A percentile compares a stretch with the other conserved stretches of the same genome.
Evolutionary conservation across 2,888 invertebrate species (phyloP).

Genomic region (Osmoderma eremita): DNA sequence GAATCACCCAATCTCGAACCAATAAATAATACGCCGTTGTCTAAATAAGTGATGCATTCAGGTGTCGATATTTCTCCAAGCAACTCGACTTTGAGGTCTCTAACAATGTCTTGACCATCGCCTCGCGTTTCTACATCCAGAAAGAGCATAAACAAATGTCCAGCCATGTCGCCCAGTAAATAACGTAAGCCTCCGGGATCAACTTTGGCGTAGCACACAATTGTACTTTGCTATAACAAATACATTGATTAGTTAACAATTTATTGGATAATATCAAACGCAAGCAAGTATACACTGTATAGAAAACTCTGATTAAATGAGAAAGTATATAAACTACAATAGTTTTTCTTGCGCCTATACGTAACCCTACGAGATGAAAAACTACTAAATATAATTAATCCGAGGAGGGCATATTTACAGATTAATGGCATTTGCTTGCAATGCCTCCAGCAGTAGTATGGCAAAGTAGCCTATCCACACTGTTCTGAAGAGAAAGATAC

Average conservation of each 20-base stretch:
- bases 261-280: too few relatives aligned
- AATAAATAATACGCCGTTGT: slow-evolving; percentile 97
- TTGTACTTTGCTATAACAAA: slow-evolving; percentile 81
- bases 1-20: slow-evolving; percentile 98
- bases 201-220: slow-evolving; percentile 93
- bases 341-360: too few relatives aligned
- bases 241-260: background rate
- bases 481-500: too few relatives aligned
- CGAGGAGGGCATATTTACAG: too few relatives aligned
- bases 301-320: too few relatives aligned
- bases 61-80: slow-evolving; percentile 93
- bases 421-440: too few relatives aligned
- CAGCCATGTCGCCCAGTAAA: slow-evolving; percentile 93
- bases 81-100: slow-evolving; percentile 92
- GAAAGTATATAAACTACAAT: too few relatives aligned
- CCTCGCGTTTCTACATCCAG: slow-evolving; percentile 84
- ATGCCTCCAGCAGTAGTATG: too few relatives aligned
- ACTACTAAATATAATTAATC: too few relatives aligned
- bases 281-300: too few relatives aligned
- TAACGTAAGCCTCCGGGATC: slow-evolving; percentile 91
- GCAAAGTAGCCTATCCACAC: too few relatives aligned
- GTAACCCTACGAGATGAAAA: too few relatives aligned
- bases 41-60: slow-evolving; percentile 96
- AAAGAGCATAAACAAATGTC: slow-evolving; percentile 94
- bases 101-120: slow-evolving; percentile 81